A percentile compares a stretch with the other conserved stretches of the same genome.
These are phyloP conservation scores for Syncerus caffer DNA, from an alignment of 2,797 vertebrate genomes.

Conservation along the genomic window DNA sequence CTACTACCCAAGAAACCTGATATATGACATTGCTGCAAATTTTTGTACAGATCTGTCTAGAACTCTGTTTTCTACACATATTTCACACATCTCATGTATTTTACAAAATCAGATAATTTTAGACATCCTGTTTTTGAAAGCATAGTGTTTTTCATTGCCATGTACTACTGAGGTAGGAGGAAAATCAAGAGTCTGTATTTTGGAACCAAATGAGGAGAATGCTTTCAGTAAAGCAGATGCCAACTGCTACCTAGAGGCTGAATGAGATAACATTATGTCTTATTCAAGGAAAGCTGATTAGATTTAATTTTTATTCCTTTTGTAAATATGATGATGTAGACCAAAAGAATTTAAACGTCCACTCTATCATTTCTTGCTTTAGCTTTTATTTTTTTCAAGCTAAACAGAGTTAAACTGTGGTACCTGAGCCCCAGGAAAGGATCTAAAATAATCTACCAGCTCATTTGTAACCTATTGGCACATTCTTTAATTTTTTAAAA, in stretches of 20 bases:
- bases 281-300: not conserved
- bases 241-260: not conserved
- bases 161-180: not conserved
- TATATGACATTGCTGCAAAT: not conserved
- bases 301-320: constrained; percentile 16
- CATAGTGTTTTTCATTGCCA: not conserved
- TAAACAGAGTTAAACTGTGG: not conserved
- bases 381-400: constrained; percentile 78
- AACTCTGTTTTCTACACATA: not conserved
- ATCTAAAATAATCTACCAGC: not conserved
- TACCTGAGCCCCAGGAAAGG: not conserved
- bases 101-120: constrained; percentile 30
- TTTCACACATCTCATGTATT: not conserved
- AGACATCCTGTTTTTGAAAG: constrained; percentile 33
- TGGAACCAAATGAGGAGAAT: not conserved
- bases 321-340: not conserved
- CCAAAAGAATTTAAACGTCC: constrained; percentile 15
- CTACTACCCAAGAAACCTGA: not conserved
- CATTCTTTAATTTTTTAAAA: not conserved
- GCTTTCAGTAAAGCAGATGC: not conserved
- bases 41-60: not conserved
- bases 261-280: not conserved
- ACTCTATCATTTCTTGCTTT: constrained; percentile 49
- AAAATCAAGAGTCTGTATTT: not conserved
- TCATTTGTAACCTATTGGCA: not conserved